phyloP scores from a whole-genome alignment of 2,113 vertebrate genomes.

The Chionis minor region DNA sequence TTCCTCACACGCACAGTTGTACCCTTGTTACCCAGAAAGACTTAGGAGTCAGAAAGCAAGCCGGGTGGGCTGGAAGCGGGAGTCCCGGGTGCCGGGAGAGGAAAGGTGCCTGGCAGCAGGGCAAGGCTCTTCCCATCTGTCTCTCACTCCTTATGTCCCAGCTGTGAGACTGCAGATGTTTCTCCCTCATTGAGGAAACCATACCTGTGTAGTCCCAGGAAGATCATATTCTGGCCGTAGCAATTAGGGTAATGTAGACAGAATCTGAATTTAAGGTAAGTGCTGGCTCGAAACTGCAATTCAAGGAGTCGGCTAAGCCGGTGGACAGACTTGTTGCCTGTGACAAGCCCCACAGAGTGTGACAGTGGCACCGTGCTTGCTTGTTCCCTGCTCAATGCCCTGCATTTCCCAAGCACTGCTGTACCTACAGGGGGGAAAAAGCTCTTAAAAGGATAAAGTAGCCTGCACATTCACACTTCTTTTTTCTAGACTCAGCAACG shows the following conservation, averaged over 20 bases:
- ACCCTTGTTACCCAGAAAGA: not conserved
- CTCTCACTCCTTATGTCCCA: not conserved
- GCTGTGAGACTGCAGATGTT: not conserved
- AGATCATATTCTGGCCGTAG: not conserved
- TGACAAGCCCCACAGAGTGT: not conserved
- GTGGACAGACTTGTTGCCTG: not conserved
- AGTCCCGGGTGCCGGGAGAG: not conserved
- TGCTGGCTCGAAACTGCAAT: not conserved
- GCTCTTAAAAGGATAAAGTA: not conserved
- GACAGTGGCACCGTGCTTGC: not conserved
- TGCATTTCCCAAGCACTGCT: not conserved
- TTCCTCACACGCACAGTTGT: not conserved
- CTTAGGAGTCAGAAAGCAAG: not conserved
- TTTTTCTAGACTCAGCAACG: not conserved
- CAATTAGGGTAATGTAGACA: not conserved
- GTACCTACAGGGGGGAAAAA: not conserved
- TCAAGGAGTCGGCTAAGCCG: not conserved
- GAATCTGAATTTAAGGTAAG: not conserved
- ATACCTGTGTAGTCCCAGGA: not conserved
- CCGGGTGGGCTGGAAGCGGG: not conserved
- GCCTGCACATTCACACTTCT: not conserved
- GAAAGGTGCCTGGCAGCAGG: not conserved
- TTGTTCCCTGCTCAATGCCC: not conserved
- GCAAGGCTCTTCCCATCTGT: not conserved
- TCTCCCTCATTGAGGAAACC: fast-evolving